Conservation (phyloP, 2,888 invertebrate species). For the Rutpela maculata region DNA sequence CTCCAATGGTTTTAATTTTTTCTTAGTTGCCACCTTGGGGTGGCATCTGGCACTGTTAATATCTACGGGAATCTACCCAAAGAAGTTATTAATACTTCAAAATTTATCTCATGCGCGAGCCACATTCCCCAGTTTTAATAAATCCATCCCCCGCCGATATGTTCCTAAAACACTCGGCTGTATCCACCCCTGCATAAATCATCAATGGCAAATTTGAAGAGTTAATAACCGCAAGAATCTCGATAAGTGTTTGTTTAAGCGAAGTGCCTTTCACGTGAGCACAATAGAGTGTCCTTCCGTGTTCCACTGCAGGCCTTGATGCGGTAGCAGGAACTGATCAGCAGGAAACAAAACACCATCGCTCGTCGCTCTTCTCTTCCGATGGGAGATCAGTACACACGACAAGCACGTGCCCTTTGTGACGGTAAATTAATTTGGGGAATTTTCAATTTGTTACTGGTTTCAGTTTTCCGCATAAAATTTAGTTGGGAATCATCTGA, state of each 20-base stretch:
- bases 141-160: slow-evolving; percentile 40
- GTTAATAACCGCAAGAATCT: slow-evolving; percentile 66
- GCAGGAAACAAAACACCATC: slow-evolving; percentile 57
- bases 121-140: slow-evolving; percentile 31
- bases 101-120: neutral
- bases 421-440: slow-evolving; percentile 66
- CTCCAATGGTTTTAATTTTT: too few species aligned
- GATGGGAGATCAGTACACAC: slow-evolving; percentile 55
- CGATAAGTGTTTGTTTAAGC: slow-evolving; percentile 62
- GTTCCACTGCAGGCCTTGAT: slow-evolving; percentile 39
- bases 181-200: slow-evolving; percentile 45
- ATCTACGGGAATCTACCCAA: too few species aligned
- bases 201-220: slow-evolving; percentile 56
- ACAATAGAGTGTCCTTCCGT: slow-evolving; percentile 56
- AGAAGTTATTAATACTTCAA: neutral
- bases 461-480: slow-evolving; percentile 40
- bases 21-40: too few species aligned
- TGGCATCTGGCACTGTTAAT: too few species aligned
- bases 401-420: slow-evolving; percentile 62
- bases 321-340: slow-evolving; percentile 47
- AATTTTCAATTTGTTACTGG: slow-evolving; percentile 53
- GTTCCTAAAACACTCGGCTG: slow-evolving; percentile 28
- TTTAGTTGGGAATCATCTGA: slow-evolving; percentile 20
- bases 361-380: slow-evolving; percentile 45
- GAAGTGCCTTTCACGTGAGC: slow-evolving; percentile 57